Evolutionary conservation across 2,888 invertebrate species (phyloP).

Genomic region (Apocheima hispidaria): DNA sequence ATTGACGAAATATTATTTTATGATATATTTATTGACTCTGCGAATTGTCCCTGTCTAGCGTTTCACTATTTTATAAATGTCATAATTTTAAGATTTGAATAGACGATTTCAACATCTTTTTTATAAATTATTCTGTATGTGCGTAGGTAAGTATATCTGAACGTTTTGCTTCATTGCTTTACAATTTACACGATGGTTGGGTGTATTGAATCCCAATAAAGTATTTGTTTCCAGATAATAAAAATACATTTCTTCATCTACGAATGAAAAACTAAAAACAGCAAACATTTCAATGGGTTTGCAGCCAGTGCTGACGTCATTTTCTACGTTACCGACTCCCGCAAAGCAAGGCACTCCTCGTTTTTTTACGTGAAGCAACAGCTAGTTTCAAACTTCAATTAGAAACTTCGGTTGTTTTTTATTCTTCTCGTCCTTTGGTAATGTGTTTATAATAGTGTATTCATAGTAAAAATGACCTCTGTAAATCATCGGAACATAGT

Average conservation of each 20-base stretch:
- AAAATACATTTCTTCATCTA: slow-evolving; percentile 17
- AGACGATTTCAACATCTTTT: background rate
- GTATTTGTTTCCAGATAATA: background rate
- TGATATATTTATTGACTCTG: slow-evolving; percentile 1
- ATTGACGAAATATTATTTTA: slow-evolving; percentile 5
- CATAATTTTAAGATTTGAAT: background rate
- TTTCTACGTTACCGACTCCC: slow-evolving; percentile 14
- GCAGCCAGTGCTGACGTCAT: slow-evolving; percentile 33
- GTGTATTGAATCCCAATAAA: background rate
- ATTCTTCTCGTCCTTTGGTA: background rate
- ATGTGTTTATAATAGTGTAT: slow-evolving; percentile 2
- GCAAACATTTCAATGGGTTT: slow-evolving; percentile 29
- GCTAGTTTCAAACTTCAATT: background rate
- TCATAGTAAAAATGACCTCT: slow-evolving; percentile 60
- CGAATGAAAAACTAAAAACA: slow-evolving; percentile 17
- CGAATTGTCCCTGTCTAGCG: background rate
- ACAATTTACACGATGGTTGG: background rate
- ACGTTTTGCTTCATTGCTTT: background rate
- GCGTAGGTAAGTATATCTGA: background rate
- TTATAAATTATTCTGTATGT: background rate
- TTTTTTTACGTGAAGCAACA: slow-evolving; percentile 14
- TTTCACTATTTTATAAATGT: slow-evolving; percentile 7
- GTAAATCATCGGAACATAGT: slow-evolving; percentile 49
- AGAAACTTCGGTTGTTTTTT: background rate
- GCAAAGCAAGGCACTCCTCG: slow-evolving; percentile 18